These are phyloP conservation scores for Pegea sp. DNA, from an alignment of 23 tunicate species.

Conservation along the genomic window DNA sequence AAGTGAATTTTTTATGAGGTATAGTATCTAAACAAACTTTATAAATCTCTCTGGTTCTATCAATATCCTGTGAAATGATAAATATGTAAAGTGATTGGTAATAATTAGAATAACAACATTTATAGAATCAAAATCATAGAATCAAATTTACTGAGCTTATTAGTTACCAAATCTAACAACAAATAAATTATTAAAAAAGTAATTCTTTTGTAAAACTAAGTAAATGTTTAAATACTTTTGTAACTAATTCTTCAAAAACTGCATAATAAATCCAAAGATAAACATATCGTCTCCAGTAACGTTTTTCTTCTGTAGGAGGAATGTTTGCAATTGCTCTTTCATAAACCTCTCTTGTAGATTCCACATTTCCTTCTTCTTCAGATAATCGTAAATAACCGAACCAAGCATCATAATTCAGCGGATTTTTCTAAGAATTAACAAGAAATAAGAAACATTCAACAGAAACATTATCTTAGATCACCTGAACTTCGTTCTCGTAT, in stretches of 20 bases:
- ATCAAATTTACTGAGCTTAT: neutral
- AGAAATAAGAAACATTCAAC: neutral
- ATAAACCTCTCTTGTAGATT: conserved; percentile 63
- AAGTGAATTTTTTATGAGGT: conserved; percentile 95
- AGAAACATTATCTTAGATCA: conserved; percentile 1
- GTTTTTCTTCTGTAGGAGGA: conserved; percentile 45
- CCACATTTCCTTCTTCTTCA: conserved; percentile 69
- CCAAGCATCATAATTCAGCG: conserved; percentile 94
- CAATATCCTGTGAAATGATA: conserved; percentile 23
- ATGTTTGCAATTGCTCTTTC: conserved; percentile 77
- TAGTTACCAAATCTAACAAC: neutral
- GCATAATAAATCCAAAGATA: conserved; percentile 96
- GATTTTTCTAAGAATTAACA: conserved; percentile 20
- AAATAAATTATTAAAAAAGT: neutral
- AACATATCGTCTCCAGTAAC: conserved; percentile 86
- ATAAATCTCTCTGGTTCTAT: conserved; percentile 66
- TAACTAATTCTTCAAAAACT: conserved; percentile 62
- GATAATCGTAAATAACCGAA: conserved; percentile 76
- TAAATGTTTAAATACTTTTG: conserved; percentile 6
- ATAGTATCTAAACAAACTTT: conserved; percentile 70
- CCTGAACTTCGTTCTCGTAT: conserved; percentile 88
- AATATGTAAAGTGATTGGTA: neutral
- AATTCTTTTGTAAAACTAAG: neutral
- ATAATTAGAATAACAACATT: neutral
- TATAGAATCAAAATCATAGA: too few species aligned